Conservation (phyloP, 2,888 invertebrate genomes). For the Tubulanus polymorphus region DNA sequence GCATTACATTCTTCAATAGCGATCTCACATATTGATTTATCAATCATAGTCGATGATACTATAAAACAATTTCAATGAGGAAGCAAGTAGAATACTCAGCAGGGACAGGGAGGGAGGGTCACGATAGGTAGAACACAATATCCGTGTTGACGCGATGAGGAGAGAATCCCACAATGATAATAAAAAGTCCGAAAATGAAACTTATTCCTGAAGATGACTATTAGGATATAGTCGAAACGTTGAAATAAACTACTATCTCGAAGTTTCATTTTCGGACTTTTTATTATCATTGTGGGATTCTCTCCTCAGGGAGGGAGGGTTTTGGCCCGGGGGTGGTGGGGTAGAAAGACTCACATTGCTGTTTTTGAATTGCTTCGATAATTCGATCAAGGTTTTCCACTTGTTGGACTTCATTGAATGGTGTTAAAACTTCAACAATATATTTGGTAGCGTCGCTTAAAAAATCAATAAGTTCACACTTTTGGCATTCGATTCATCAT, state of each 20-base stretch:
- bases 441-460: constrained; percentile 66
- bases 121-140: no score
- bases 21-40: constrained; percentile 67
- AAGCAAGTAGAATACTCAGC: neutral
- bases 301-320: no score
- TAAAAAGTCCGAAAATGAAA: no score
- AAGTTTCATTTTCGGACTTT: no score
- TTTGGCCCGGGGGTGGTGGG: no score
- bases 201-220: no score
- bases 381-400: constrained; percentile 72
- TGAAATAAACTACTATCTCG: no score
- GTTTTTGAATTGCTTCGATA: constrained; percentile 72
- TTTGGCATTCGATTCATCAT: neutral
- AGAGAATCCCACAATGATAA: no score
- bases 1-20: constrained; percentile 65
- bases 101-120: no score
- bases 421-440: constrained; percentile 68
- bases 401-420: constrained; percentile 61
- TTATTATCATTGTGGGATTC: no score
- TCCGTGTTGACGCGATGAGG: no score
- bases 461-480: constrained; percentile 1
- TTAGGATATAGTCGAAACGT: no score
- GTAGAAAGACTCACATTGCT: constrained; percentile 61
- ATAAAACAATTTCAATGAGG: neutral
- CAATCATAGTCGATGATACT: constrained; percentile 63